phyloP scores from a whole-genome alignment of 1,140 invertebrate species.

The Rhynchophorus ferrugineus region DNA sequence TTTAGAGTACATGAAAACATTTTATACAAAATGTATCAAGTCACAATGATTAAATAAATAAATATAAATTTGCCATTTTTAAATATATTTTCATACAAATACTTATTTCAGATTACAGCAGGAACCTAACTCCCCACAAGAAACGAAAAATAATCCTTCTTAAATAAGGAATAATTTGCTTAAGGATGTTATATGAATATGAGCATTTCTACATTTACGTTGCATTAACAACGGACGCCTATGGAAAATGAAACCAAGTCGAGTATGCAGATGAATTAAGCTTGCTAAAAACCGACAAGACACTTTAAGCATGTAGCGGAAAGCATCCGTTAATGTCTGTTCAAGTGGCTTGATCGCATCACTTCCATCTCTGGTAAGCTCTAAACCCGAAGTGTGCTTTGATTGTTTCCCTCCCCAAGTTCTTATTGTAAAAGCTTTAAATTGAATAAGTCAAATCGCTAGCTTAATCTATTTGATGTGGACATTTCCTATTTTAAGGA shows the following conservation, averaged over 20 bases:
- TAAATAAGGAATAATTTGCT: no score
- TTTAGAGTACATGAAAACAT: no score
- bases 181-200: no score
- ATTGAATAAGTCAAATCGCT: constrained; percentile 12
- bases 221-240: no score
- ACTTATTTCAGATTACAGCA: no score
- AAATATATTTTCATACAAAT: no score
- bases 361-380: constrained; percentile 20
- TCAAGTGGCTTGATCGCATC: constrained; percentile 23
- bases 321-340: constrained; percentile 23
- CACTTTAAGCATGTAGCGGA: constrained; percentile 14
- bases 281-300: constrained; percentile 19
- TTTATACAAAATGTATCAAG: no score
- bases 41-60: no score
- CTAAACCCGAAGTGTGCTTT: constrained; percentile 15
- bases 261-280: constrained; percentile 13
- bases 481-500: not conserved
- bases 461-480: not conserved
- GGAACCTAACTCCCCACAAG: no score
- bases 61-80: no score
- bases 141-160: no score
- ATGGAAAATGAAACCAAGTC: constrained; percentile 4
- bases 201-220: no score
- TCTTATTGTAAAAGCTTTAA: constrained; percentile 17
- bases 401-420: constrained; percentile 14